Conservation (phyloP, 2,797 vertebrate genomes). For the Sebastolobus alascanus region DNA sequence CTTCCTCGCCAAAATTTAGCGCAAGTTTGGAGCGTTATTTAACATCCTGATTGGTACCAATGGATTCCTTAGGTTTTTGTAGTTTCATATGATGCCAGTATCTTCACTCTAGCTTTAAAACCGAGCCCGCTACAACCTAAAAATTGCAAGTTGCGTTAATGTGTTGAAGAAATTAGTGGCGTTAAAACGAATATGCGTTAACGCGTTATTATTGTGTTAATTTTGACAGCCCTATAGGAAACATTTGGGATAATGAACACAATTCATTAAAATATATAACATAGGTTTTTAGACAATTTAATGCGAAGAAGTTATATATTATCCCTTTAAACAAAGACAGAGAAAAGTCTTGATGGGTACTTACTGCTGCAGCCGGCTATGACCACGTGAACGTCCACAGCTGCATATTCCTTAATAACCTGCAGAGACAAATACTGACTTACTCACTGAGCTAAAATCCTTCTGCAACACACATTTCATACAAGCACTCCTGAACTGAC, state of each 20-base stretch:
- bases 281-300: not conserved
- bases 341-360: slow-evolving; percentile 63
- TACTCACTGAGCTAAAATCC: not conserved
- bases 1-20: no score
- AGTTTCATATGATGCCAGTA: no score
- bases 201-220: no score
- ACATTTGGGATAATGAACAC: no score
- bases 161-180: no score
- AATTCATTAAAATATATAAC: not conserved
- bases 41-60: rapidly evolving
- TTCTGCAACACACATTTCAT: no score
- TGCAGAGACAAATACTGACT: slow-evolving; percentile 67
- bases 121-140: rapidly evolving
- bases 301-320: no score
- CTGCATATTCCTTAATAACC: slow-evolving; percentile 92
- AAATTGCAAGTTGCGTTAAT: no score
- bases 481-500: not conserved
- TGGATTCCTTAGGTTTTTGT: no score
- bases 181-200: no score
- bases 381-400: slow-evolving; percentile 86
- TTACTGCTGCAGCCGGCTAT: slow-evolving; percentile 92
- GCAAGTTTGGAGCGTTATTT: rapidly evolving
- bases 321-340: not conserved
- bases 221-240: rapidly evolving
- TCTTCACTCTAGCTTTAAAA: no score